Evolutionary conservation across 2,888 invertebrate species (phyloP).

Genomic region (Acanthosepion esculentum): DNA sequence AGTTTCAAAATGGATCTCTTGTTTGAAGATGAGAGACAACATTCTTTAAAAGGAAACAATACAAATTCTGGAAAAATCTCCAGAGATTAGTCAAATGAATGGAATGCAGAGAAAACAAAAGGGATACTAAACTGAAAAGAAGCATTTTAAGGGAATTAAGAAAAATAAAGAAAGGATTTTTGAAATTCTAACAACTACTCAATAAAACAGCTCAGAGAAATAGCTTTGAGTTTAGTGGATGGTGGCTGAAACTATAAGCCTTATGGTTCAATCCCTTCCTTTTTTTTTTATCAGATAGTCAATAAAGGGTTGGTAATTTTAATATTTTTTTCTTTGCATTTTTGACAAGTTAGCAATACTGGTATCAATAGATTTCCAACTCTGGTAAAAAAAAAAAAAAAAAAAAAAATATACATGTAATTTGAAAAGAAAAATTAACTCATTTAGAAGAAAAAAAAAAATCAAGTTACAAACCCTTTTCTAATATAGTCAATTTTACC

Average conservation of each 20-base stretch:
- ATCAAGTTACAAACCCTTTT: too few relatives aligned
- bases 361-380: too few relatives aligned
- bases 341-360: too few relatives aligned
- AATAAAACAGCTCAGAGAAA: constrained; percentile 25
- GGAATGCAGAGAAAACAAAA: neutral
- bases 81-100: neutral
- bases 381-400: too few relatives aligned
- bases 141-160: neutral
- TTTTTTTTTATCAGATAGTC: neutral
- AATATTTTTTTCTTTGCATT: too few relatives aligned
- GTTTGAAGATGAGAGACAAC: neutral
- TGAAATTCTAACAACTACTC: constrained; percentile 16
- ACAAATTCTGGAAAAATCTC: neutral
- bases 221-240: neutral
- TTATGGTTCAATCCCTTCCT: neutral
- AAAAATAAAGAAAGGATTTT: neutral
- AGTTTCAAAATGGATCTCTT: neutral
- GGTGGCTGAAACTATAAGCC: neutral
- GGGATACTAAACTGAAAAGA: neutral
- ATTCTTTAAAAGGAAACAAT: neutral
- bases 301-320: neutral
- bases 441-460: too few relatives aligned
- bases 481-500: too few relatives aligned
- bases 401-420: too few relatives aligned
- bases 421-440: too few relatives aligned